phyloP scores from a whole-genome alignment of 2,113 vertebrate genomes.

The Charadrius vociferus region DNA sequence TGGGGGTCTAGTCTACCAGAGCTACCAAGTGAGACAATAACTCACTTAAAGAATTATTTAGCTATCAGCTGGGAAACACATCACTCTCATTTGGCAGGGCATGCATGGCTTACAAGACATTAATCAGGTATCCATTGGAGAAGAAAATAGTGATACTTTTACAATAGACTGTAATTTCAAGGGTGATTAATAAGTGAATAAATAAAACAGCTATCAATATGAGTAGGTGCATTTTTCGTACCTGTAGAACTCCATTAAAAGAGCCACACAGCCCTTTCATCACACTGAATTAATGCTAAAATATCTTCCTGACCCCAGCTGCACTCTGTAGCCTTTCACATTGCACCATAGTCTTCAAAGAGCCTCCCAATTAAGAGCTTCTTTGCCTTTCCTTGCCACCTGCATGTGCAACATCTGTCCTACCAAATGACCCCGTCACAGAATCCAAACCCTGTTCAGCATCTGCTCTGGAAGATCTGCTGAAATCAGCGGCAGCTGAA shows the following conservation, averaged over 20 bases:
- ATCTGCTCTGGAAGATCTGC: neutral
- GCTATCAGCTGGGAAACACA: neutral
- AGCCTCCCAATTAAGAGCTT: neutral
- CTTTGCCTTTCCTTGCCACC: neutral
- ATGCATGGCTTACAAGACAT: neutral
- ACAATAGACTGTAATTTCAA: conserved; percentile 35
- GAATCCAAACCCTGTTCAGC: neutral
- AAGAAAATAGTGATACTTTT: conserved; percentile 43
- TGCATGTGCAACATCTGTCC: conserved; percentile 8
- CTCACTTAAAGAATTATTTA: conserved; percentile 6
- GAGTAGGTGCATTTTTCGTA: neutral
- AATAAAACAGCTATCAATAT: neutral
- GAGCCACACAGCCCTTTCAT: neutral
- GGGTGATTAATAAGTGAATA: conserved; percentile 31
- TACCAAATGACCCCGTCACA: neutral
- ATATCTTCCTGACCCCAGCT: neutral
- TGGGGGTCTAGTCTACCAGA: neutral
- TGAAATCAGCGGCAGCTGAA: neutral
- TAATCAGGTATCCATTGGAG: conserved; percentile 12
- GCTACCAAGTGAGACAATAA: neutral
- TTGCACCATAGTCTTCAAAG: neutral
- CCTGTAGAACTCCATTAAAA: neutral
- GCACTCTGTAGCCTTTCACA: neutral
- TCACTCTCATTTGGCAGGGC: neutral
- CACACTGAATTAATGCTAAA: neutral